phyloP scores from a whole-genome alignment of 2,797 vertebrate genomes.

The Gymnopithys bicolor region DNA sequence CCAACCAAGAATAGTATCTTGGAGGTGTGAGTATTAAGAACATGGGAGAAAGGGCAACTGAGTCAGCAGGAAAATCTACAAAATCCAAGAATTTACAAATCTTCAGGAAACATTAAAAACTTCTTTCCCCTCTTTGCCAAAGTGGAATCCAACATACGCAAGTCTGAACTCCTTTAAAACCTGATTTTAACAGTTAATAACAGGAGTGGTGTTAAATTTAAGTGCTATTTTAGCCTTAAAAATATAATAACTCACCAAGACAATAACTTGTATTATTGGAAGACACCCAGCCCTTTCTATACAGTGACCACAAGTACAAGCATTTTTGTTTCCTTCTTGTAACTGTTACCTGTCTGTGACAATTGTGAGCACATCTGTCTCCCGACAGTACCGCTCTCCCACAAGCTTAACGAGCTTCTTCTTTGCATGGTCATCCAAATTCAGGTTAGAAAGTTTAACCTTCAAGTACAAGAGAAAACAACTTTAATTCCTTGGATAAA shows the following conservation, averaged over 20 bases:
- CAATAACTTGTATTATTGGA: background rate
- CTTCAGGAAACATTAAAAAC: background rate
- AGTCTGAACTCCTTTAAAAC: background rate
- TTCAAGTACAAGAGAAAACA: constrained; percentile 68
- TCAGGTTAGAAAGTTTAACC: constrained; percentile 92
- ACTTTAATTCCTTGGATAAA: background rate
- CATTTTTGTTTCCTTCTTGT: background rate
- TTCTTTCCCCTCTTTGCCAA: background rate
- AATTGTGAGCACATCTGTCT: constrained; percentile 87
- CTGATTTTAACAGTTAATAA: background rate
- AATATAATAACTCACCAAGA: background rate
- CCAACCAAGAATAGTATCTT: background rate
- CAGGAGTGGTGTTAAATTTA: background rate
- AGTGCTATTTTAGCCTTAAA: background rate
- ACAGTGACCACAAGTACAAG: background rate
- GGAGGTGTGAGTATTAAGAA: background rate
- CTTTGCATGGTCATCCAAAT: constrained; percentile 91
- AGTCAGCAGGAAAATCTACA: background rate
- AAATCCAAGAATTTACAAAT: background rate
- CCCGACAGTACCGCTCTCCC: constrained; percentile 84
- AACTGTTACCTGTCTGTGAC: constrained; percentile 86
- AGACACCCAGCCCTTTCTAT: background rate
- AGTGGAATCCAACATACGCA: background rate
- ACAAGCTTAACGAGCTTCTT: constrained; percentile 92
- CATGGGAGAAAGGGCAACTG: background rate